Conservation (phyloP, 2,797 vertebrate genomes). For the Schizopygopsis malacanthus region DNA sequence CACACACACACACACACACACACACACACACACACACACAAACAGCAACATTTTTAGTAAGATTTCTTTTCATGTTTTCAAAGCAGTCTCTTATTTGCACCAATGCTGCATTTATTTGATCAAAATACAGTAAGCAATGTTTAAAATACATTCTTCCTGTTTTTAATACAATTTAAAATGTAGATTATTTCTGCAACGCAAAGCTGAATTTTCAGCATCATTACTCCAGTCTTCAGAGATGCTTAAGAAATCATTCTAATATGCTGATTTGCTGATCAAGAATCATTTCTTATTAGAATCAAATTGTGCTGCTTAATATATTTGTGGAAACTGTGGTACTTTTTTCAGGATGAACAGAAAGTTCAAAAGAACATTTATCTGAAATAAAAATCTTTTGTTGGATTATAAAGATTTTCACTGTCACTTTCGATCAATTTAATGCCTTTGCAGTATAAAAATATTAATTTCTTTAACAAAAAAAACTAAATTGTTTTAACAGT, state of each 20-base stretch:
- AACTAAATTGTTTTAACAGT: no score
- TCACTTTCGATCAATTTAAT: not conserved
- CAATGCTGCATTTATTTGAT: not conserved
- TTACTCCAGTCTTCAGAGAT: not conserved
- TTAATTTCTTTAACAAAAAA: not conserved
- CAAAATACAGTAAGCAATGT: not conserved
- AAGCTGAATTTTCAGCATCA: not conserved
- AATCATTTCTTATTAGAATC: no score
- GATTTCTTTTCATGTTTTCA: no score
- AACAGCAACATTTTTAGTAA: not conserved
- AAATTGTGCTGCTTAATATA: no score
- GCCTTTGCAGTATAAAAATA: not conserved
- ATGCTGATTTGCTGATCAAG: no score
- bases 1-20: no score
- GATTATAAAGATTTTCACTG: not conserved
- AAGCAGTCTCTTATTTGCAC: no score
- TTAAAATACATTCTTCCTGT: not conserved
- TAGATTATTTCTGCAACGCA: not conserved
- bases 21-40: no score
- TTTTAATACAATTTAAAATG: not conserved
- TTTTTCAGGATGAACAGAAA: not conserved
- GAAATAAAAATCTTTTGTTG: not conserved
- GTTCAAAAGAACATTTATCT: not conserved
- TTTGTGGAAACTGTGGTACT: no score
- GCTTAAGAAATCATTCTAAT: no score